A percentile compares a stretch with the other conserved stretches of the same genome.
These are phyloP conservation scores for Tadarida brasiliensis DNA, from an alignment of 2,797 vertebrate genomes.

Conservation along the genomic window DNA sequence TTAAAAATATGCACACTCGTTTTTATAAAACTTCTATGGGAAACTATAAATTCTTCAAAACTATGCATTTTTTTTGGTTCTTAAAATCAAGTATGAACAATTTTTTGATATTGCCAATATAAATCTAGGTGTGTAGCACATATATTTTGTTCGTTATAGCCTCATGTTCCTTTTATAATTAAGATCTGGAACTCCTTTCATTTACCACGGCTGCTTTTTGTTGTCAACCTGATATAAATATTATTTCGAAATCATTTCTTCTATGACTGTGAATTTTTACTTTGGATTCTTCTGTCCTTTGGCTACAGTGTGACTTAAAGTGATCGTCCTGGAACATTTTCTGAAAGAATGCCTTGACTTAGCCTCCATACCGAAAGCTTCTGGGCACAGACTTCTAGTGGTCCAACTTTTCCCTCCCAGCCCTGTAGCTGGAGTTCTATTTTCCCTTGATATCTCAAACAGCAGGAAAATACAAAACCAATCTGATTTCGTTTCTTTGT, in stretches of 20 bases:
- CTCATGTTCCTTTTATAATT: neutral
- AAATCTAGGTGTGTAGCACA: neutral
- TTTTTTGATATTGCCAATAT: neutral
- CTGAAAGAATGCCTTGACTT: neutral
- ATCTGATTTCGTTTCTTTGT: neutral
- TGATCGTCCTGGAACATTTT: neutral
- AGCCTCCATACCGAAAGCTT: neutral
- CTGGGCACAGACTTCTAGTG: neutral
- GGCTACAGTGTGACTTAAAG: neutral
- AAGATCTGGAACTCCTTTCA: neutral
- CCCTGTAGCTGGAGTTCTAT: neutral
- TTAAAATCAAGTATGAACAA: conserved; percentile 18
- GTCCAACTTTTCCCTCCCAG: neutral
- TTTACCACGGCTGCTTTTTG: neutral
- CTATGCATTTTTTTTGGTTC: neutral
- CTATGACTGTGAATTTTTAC: conserved; percentile 21
- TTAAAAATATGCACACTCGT: neutral
- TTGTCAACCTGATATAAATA: neutral
- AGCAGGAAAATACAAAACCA: neutral
- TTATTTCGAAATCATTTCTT: neutral
- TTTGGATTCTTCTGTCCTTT: neutral
- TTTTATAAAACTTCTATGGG: neutral
- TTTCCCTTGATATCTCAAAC: neutral
- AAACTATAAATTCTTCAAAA: conserved; percentile 5
- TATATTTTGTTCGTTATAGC: neutral